Evolutionary conservation across 2,113 vertebrate species (phyloP).

Genomic region (Calyptomena viridis): DNA sequence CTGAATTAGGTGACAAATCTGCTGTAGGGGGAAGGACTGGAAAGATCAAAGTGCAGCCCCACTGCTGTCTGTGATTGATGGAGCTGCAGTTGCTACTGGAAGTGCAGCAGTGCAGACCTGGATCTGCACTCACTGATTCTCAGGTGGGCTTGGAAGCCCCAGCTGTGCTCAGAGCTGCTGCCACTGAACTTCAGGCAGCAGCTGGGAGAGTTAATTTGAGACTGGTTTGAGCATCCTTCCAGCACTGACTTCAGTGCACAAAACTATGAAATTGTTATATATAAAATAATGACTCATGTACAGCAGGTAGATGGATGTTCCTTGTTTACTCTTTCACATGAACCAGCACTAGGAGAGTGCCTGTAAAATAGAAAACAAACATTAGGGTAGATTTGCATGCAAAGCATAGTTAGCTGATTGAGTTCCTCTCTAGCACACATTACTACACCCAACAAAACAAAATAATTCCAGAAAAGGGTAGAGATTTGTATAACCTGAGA

Average conservation of each 20-base stretch:
- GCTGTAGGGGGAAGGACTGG: background rate
- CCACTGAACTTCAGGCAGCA: background rate
- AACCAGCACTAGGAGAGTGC: background rate
- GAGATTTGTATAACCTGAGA: background rate
- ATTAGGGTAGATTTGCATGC: background rate
- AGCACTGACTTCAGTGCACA: background rate
- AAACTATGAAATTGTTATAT: background rate
- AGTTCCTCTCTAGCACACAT: background rate
- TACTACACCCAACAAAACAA: background rate
- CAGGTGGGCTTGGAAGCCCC: background rate
- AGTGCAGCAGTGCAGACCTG: background rate
- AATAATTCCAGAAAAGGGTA: background rate
- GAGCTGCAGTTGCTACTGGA: background rate
- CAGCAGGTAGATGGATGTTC: background rate
- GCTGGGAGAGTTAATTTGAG: background rate
- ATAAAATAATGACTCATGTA: background rate
- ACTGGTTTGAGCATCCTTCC: background rate
- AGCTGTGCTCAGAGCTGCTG: background rate
- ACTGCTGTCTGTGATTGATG: background rate
- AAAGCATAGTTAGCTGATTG: background rate
- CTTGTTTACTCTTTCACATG: background rate
- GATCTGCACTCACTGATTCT: background rate
- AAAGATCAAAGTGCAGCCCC: background rate
- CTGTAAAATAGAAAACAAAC: background rate
- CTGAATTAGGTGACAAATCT: background rate